These are phyloP conservation scores for Mesoligia furuncula DNA, from an alignment of 2,888 invertebrate species.

Conservation along the genomic window DNA sequence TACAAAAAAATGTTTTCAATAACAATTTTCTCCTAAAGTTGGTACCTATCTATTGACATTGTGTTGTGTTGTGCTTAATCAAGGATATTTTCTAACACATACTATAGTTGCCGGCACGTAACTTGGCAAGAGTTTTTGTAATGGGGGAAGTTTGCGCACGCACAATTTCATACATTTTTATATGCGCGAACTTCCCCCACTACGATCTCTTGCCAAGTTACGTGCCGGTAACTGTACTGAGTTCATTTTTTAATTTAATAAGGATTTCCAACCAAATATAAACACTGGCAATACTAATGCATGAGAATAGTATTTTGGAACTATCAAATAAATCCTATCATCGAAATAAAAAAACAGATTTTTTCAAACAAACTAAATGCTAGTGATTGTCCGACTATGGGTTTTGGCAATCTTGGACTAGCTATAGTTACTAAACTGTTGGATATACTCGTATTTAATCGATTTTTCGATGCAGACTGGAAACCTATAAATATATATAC, in stretches of 20 bases:
- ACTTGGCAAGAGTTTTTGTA: too few species aligned
- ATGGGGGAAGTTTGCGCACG: too few species aligned
- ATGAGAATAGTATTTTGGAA: neutral
- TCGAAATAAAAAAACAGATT: neutral
- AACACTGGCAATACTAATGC: neutral
- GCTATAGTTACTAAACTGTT: neutral
- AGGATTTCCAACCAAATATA: neutral
- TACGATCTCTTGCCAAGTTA: too few species aligned
- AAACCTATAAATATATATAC: neutral
- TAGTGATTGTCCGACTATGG: neutral
- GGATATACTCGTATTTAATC: neutral
- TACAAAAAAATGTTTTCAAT: neutral
- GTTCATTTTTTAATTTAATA: neutral
- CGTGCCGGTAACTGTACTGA: too few species aligned
- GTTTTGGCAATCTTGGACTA: neutral
- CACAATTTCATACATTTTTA: too few species aligned
- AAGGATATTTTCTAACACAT: neutral
- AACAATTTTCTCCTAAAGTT: neutral
- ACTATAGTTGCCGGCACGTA: too few species aligned
- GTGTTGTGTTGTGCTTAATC: neutral
- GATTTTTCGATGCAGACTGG: neutral
- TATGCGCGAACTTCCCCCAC: too few species aligned
- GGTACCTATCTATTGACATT: neutral
- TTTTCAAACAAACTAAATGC: neutral
- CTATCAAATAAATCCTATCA: neutral